Conservation (phyloP, 2,888 invertebrate species). For the Mystacides longicornis region DNA sequence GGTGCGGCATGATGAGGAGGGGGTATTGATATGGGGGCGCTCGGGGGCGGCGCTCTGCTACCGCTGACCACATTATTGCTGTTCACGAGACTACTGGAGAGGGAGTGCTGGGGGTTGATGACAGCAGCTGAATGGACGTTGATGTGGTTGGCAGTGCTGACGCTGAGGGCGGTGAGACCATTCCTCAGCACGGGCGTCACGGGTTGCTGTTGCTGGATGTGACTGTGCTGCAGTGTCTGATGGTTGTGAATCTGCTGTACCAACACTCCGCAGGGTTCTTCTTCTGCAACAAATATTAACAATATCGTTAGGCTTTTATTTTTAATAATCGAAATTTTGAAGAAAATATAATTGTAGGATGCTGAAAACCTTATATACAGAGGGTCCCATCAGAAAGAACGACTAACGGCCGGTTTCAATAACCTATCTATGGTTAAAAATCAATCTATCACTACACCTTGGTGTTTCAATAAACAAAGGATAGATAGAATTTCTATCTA, state of each 20-base stretch:
- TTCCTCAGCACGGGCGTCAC: conserved; percentile 32
- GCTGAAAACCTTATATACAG: too few species aligned
- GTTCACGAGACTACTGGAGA: conserved; percentile 32
- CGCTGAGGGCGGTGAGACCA: conserved; percentile 37
- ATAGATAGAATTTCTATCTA: too few species aligned
- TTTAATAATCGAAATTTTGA: too few species aligned
- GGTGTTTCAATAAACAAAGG: too few species aligned
- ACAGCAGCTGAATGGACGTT: neutral
- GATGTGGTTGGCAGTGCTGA: conserved; percentile 14
- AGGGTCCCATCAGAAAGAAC: too few species aligned
- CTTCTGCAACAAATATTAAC: conserved; percentile 32
- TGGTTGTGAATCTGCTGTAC: conserved; percentile 24
- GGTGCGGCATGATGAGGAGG: conserved; percentile 29
- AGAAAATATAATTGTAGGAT: too few species aligned
- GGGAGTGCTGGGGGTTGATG: conserved; percentile 4
- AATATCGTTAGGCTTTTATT: too few species aligned
- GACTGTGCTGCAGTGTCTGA: conserved; percentile 31
- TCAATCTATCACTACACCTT: too few species aligned
- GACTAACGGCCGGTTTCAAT: too few species aligned
- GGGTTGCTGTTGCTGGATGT: conserved; percentile 31
- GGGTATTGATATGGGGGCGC: conserved; percentile 42
- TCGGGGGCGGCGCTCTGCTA: conserved; percentile 30
- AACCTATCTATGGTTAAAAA: too few species aligned
- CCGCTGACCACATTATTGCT: too few species aligned
- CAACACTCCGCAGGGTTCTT: conserved; percentile 33